Conservation (phyloP, 2,888 invertebrate species). For the Aphidoletes aphidimyza region DNA sequence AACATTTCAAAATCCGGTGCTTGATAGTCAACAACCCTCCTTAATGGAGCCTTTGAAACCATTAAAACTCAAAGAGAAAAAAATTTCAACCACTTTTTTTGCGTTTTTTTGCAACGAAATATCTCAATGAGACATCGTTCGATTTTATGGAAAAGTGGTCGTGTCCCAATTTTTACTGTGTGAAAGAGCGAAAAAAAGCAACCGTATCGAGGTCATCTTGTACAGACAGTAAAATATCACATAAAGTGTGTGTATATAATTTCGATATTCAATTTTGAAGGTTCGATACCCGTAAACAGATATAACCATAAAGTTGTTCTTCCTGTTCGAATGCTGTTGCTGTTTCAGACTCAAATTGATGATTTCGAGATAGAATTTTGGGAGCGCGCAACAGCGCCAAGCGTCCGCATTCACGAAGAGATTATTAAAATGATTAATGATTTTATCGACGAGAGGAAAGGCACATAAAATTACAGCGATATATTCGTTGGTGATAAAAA, state of each 20-base stretch:
- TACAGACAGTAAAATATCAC: background rate
- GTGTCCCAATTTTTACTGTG: background rate
- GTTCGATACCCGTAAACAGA: too few species aligned
- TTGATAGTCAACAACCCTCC: background rate
- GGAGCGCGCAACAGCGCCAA: too few species aligned
- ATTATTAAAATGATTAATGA: constrained; percentile 52
- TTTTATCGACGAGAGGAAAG: background rate
- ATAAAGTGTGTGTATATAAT: background rate
- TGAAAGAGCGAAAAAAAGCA: background rate
- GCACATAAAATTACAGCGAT: background rate
- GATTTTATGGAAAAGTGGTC: background rate
- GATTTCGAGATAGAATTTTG: too few species aligned
- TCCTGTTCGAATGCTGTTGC: too few species aligned
- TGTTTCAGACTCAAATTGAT: too few species aligned
- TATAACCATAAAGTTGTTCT: too few species aligned
- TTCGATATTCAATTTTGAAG: background rate
- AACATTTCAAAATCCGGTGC: background rate
- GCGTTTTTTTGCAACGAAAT: background rate
- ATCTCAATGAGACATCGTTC: background rate
- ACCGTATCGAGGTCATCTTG: constrained; percentile 25
- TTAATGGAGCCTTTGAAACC: too few species aligned
- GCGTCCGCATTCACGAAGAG: too few species aligned
- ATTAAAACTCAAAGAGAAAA: too few species aligned
- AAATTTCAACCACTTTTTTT: too few species aligned
- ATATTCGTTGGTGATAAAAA: background rate